Percentiles rank a stretch among this genome's conserved stretches.
phyloP scores from a whole-genome alignment of 2,797 vertebrate genomes.

The Bucorvus abyssinicus region DNA sequence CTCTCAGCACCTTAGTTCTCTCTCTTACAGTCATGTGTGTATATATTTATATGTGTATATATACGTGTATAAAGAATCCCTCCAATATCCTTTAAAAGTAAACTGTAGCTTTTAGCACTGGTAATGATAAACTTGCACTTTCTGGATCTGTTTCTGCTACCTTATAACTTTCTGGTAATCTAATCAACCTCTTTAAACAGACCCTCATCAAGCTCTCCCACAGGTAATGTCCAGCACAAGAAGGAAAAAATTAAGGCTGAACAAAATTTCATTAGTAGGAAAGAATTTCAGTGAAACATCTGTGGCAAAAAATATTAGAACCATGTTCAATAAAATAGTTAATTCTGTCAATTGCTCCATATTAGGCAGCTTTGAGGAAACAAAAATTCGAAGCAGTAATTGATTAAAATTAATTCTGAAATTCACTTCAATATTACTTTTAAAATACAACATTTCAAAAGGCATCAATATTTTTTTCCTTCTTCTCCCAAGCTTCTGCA shows the following conservation, averaged over 20 bases:
- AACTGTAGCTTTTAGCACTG: background rate
- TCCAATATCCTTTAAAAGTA: background rate
- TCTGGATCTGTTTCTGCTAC: accelerated
- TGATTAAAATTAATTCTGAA: background rate
- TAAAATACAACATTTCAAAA: background rate
- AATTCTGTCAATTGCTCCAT: background rate
- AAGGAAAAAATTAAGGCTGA: background rate
- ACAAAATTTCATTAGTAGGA: background rate
- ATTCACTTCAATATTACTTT: background rate
- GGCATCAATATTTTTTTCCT: background rate
- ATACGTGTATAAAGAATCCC: background rate
- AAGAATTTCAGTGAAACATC: background rate
- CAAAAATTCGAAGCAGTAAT: background rate
- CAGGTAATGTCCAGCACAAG: background rate
- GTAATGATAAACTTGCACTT: background rate
- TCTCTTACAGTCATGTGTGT: background rate
- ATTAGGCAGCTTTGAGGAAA: background rate
- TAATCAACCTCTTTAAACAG: background rate
- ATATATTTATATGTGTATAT: no score
- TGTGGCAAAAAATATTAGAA: background rate
- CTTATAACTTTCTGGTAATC: background rate
- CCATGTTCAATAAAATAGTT: background rate
- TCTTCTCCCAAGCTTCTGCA: background rate
- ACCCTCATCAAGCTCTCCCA: background rate
- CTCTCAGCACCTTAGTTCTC: background rate